Evolutionary conservation across 2,113 vertebrate genomes (phyloP).

Genomic region (Tragelaphus strepsiceros): DNA sequence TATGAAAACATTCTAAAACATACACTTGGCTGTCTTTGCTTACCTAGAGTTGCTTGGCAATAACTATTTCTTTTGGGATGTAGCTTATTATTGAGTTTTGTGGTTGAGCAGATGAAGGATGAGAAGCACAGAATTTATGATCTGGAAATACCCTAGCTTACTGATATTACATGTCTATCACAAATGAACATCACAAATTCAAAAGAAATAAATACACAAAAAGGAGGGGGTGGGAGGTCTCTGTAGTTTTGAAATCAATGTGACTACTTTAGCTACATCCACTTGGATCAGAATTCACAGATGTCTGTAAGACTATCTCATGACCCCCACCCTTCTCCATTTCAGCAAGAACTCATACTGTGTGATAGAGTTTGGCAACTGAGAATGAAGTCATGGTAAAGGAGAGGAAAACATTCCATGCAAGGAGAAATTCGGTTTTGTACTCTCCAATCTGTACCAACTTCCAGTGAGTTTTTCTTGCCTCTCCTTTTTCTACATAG

Average conservation of each 20-base stretch:
- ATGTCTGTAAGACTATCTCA: neutral
- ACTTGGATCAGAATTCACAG: neutral
- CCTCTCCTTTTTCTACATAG: neutral
- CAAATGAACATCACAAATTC: neutral
- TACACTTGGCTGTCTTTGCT: neutral
- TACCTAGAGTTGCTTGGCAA: constrained; percentile 1
- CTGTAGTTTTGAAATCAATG: neutral
- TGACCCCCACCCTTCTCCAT: neutral
- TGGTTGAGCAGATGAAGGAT: neutral
- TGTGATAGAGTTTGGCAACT: neutral
- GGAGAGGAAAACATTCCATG: neutral
- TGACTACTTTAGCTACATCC: neutral
- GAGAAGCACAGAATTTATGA: neutral
- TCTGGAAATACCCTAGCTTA: neutral
- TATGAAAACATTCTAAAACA: constrained; percentile 29
- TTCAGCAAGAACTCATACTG: neutral
- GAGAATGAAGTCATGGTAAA: neutral
- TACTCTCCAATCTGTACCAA: neutral
- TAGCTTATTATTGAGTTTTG: neutral
- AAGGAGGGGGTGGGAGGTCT: neutral
- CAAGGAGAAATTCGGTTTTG: neutral
- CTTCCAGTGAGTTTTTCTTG: neutral
- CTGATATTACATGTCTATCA: neutral
- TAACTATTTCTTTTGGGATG: neutral
- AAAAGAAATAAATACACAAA: neutral